A percentile compares a stretch with the other conserved stretches of the same genome.
phyloP scores from a whole-genome alignment of 2,797 vertebrate species.

The Eulemur mongoz region DNA sequence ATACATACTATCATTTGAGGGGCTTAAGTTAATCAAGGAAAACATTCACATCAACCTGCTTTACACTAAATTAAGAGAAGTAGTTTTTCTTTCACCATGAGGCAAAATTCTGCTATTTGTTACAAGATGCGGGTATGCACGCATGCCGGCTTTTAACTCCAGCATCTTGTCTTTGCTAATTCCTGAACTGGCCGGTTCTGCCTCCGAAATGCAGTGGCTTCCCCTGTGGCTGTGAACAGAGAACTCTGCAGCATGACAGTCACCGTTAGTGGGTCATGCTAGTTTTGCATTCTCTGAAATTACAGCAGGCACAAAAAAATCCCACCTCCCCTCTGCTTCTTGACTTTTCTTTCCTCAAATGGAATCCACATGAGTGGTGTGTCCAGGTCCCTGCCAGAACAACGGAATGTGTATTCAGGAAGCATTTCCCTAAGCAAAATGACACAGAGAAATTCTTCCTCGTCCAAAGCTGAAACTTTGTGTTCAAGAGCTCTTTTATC shows the following conservation, averaged over 20 bases:
- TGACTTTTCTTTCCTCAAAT: not conserved
- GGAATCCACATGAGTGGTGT: not conserved
- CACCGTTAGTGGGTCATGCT: not conserved
- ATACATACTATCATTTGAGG: not conserved
- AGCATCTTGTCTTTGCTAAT: not conserved
- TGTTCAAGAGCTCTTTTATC: not conserved
- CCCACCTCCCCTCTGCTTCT: not conserved
- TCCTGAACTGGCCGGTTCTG: not conserved
- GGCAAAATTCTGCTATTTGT: not conserved
- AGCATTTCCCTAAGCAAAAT: not conserved
- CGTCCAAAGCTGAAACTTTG: not conserved
- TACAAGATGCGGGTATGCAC: not conserved
- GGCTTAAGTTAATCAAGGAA: not conserved
- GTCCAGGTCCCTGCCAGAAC: not conserved
- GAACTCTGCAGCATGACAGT: not conserved
- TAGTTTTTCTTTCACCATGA: not conserved
- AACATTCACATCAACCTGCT: not conserved
- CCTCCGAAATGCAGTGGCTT: not conserved
- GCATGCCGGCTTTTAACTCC: not conserved
- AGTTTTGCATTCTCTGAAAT: constrained; percentile 7
- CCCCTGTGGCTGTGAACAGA: not conserved
- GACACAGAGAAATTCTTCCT: not conserved
- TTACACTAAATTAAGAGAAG: not conserved
- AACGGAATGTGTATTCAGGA: not conserved
- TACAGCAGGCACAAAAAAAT: not conserved